These are phyloP conservation scores for Polyploca ridens DNA, from an alignment of 2,888 invertebrate species.

Conservation along the genomic window DNA sequence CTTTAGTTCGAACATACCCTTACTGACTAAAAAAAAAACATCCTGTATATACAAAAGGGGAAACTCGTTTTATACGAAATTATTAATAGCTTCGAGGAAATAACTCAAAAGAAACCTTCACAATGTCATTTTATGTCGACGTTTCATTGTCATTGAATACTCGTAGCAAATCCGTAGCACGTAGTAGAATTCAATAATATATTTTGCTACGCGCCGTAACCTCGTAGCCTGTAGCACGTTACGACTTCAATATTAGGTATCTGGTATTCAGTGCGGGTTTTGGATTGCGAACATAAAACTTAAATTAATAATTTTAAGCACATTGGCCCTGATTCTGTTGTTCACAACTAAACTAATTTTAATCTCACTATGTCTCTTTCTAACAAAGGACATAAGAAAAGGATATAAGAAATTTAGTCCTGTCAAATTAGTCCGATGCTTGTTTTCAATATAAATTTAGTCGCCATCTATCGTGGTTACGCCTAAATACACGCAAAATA, in stretches of 20 bases:
- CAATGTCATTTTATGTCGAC: background rate
- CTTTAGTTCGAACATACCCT: no score
- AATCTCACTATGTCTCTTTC: no score
- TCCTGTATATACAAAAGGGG: background rate
- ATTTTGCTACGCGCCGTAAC: conserved; percentile 3
- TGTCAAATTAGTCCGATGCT: no score
- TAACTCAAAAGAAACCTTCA: background rate
- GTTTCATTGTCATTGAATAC: conserved; percentile 7
- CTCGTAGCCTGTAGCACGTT: conserved; percentile 8
- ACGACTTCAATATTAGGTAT: conserved; percentile 7
- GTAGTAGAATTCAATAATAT: conserved; percentile 8
- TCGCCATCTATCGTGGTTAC: no score
- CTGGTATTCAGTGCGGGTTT: conserved; percentile 1
- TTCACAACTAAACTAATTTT: no score
- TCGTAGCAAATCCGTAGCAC: conserved; percentile 5
- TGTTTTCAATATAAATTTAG: no score
- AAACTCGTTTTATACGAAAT: background rate
- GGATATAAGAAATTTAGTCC: no score
- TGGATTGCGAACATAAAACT: conserved; percentile 1
- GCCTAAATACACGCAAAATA: no score
- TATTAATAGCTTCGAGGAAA: background rate
- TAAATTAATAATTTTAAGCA: background rate
- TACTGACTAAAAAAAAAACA: no score
- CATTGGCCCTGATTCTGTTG: no score
- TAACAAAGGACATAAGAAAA: no score